A percentile compares a stretch with the other conserved stretches of the same genome.
Evolutionary conservation across 2,797 vertebrate genomes (phyloP).

Genomic region (Lacerta bilineata): DNA sequence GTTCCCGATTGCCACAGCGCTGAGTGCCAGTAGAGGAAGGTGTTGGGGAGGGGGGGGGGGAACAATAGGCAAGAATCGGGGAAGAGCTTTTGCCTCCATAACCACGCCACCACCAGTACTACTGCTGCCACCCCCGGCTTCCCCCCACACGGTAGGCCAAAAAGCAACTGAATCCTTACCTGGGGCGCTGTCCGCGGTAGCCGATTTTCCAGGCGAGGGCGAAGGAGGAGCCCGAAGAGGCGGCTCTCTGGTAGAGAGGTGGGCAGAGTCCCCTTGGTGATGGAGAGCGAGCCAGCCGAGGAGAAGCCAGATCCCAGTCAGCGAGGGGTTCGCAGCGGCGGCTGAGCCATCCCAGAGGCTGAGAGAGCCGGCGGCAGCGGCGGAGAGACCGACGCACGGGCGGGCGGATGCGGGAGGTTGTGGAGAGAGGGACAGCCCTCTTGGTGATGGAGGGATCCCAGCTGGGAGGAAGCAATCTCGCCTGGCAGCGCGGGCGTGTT

Average conservation of each 20-base stretch:
- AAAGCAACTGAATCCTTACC: slow-evolving; percentile 10
- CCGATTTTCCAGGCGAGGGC: background rate
- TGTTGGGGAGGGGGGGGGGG: background rate
- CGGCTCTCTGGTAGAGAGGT: no score
- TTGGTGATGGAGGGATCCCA: slow-evolving; percentile 24
- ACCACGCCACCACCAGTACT: no score
- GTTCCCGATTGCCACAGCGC: background rate
- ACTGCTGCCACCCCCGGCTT: background rate
- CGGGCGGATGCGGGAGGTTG: slow-evolving; percentile 7
- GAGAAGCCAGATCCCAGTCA: background rate
- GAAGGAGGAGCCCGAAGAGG: background rate
- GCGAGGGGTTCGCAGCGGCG: background rate
- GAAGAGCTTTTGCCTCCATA: background rate
- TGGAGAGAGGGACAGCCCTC: slow-evolving; percentile 19
- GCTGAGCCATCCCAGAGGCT: slow-evolving; percentile 30
- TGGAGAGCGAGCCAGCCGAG: background rate
- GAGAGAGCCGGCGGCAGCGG: background rate
- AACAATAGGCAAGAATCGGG: background rate
- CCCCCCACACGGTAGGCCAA: background rate
- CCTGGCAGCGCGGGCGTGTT: background rate
- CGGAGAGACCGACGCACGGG: background rate
- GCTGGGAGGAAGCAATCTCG: background rate
- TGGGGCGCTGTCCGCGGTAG: slow-evolving; percentile 43
- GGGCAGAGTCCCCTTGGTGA: background rate
- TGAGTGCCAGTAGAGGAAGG: background rate